Evolutionary conservation across 2,888 invertebrate species (phyloP).

Genomic region (Drosophila monieri): DNA sequence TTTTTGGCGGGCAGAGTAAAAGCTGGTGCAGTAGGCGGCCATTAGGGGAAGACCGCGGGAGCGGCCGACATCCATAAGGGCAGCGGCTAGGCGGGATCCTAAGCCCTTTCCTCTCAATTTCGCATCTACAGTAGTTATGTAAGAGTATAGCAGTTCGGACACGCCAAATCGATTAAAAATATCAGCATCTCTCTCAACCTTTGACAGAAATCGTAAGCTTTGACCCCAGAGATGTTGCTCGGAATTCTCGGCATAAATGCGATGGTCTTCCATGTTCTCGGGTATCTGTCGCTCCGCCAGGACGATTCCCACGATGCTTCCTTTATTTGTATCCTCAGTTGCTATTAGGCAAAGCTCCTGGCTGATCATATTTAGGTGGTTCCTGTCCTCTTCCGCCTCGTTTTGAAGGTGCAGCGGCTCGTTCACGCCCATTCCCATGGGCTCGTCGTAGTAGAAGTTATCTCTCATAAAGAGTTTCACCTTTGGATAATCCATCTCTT

Average conservation of each 20-base stretch:
- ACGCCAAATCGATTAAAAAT: not conserved
- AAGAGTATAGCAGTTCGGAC: not conserved
- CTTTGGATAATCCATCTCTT: not conserved
- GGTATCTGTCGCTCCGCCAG: not conserved
- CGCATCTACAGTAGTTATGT: not conserved
- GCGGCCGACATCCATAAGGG: not conserved
- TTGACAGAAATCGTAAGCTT: not conserved
- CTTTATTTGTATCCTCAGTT: not conserved
- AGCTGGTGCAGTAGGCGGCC: not conserved
- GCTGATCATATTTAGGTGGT: not conserved
- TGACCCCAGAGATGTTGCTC: not conserved
- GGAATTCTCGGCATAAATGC: not conserved
- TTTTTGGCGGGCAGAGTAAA: not conserved
- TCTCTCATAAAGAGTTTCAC: not conserved
- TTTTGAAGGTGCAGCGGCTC: not conserved
- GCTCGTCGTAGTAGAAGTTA: slow-evolving; percentile 1
- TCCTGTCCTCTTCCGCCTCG: not conserved
- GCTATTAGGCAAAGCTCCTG: not conserved
- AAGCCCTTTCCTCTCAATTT: not conserved
- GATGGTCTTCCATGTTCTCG: not conserved
- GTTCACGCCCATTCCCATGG: not conserved
- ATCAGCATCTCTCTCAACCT: not conserved
- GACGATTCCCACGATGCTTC: not conserved
- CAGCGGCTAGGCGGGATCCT: not conserved
- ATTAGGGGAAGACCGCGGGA: not conserved